Conservation (phyloP, 1,140 invertebrate genomes). For the Phymastichus coffea region DNA sequence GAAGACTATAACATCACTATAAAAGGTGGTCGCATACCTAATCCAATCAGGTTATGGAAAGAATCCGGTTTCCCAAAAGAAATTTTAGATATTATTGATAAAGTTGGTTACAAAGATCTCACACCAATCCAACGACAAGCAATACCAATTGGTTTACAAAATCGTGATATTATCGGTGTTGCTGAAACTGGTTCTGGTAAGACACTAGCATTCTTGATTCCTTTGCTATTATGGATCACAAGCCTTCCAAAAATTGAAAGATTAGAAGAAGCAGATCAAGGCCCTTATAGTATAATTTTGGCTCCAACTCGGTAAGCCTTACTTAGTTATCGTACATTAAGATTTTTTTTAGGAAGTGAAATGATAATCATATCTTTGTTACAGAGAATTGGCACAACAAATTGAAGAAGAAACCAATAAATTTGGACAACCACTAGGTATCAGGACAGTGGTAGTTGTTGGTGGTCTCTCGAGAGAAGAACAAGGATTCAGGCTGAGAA, state of each 20-base stretch:
- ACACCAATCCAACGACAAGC: constrained; percentile 99
- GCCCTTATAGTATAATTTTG: constrained; percentile 99
- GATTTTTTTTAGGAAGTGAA: not conserved
- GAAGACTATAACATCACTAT: constrained; percentile 99
- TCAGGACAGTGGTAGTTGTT: constrained; percentile 96
- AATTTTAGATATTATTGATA: constrained; percentile 92
- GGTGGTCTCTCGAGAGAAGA: constrained; percentile 96
- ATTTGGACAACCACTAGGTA: constrained; percentile 93
- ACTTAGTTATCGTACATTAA: not conserved
- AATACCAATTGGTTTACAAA: constrained; percentile 98
- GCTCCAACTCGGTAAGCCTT: constrained; percentile 80
- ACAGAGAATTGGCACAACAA: constrained; percentile 96
- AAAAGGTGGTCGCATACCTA: constrained; percentile 96
- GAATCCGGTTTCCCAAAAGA: constrained; percentile 91
- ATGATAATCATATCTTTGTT: constrained; percentile 10
- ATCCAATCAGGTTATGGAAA: constrained; percentile 93
- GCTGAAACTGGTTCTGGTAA: constrained; percentile 96
- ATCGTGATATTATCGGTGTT: constrained; percentile 98
- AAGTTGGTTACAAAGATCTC: constrained; percentile 96
- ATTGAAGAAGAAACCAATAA: constrained; percentile 99
- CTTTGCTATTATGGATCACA: constrained; percentile 96
- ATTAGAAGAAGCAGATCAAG: constrained; percentile 88
- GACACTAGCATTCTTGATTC: constrained; percentile 97
- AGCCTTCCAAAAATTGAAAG: constrained; percentile 94
- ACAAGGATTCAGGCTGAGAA: constrained; percentile 93